Evolutionary conservation across 2,888 invertebrate species (phyloP).

Genomic region (Drosophila borealis): DNA sequence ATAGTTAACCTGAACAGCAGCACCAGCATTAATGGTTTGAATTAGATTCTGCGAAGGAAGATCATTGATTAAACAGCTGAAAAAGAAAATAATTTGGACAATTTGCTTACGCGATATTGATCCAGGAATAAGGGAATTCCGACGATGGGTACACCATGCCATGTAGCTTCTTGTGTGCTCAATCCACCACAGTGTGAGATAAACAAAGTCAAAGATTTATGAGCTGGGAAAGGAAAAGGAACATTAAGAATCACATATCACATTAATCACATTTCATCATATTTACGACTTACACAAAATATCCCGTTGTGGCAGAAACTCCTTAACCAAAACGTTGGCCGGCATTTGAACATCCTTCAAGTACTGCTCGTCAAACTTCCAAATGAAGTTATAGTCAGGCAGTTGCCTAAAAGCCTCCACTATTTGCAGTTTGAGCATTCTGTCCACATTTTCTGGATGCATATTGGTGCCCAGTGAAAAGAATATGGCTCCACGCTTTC

Average conservation of each 20-base stretch:
- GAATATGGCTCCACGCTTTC: slow-evolving; percentile 76
- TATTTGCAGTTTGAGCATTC: slow-evolving; percentile 45
- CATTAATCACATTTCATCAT: background rate
- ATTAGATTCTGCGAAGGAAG: slow-evolving; percentile 31
- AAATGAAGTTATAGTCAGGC: slow-evolving; percentile 81
- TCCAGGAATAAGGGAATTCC: slow-evolving; percentile 75
- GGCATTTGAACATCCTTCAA: slow-evolving; percentile 47
- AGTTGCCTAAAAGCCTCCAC: slow-evolving; percentile 74
- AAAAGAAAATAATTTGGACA: background rate
- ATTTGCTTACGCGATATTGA: slow-evolving; percentile 58
- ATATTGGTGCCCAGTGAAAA: slow-evolving; percentile 74
- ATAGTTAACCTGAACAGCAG: slow-evolving; percentile 27
- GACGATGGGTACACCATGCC: slow-evolving; percentile 78
- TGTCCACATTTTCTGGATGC: slow-evolving; percentile 54
- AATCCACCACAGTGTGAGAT: slow-evolving; percentile 76
- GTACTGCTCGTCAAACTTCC: slow-evolving; percentile 77
- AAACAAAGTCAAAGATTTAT: slow-evolving; percentile 70
- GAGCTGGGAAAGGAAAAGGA: slow-evolving; percentile 43
- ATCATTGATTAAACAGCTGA: background rate
- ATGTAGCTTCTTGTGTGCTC: slow-evolving; percentile 74
- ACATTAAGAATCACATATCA: fast-evolving
- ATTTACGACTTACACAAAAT: slow-evolving; percentile 52
- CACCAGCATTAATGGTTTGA: slow-evolving; percentile 32
- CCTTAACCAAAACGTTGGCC: slow-evolving; percentile 58
- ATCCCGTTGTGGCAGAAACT: slow-evolving; percentile 60